Conservation (phyloP, 2,888 invertebrate genomes). For the Autographa pulchrina region DNA sequence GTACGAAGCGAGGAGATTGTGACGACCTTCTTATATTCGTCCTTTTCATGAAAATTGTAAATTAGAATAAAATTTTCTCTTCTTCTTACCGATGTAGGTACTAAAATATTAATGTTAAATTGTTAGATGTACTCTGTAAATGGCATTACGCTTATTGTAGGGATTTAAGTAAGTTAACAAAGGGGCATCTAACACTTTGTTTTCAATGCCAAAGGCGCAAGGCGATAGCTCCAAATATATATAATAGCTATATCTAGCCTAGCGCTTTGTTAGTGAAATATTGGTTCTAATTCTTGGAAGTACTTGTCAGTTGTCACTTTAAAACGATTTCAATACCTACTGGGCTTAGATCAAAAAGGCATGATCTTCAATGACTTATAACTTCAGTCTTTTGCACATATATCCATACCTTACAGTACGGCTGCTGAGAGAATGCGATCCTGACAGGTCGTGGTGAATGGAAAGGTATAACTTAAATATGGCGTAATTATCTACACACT, state of each 20-base stretch:
- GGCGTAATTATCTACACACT: too few relatives aligned
- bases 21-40: constrained; percentile 5
- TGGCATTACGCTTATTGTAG: background rate
- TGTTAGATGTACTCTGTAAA: background rate
- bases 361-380: too few relatives aligned
- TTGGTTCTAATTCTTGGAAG: background rate
- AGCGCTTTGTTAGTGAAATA: background rate
- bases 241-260: background rate
- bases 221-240: too few relatives aligned
- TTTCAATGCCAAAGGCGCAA: background rate
- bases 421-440: too few relatives aligned
- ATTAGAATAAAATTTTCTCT: background rate
- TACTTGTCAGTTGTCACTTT: too few relatives aligned
- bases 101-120: background rate
- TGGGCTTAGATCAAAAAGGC: too few relatives aligned
- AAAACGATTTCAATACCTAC: too few relatives aligned
- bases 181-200: background rate
- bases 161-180: background rate
- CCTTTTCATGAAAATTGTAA: constrained; percentile 3
- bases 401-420: too few relatives aligned
- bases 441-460: too few relatives aligned
- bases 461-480: too few relatives aligned
- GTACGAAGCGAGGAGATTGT: constrained; percentile 10
- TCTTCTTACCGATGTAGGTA: background rate
- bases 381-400: too few relatives aligned